Evolutionary conservation across 2,797 vertebrate genomes (phyloP).

Genomic region (Tenualosa thibaudeaui): DNA sequence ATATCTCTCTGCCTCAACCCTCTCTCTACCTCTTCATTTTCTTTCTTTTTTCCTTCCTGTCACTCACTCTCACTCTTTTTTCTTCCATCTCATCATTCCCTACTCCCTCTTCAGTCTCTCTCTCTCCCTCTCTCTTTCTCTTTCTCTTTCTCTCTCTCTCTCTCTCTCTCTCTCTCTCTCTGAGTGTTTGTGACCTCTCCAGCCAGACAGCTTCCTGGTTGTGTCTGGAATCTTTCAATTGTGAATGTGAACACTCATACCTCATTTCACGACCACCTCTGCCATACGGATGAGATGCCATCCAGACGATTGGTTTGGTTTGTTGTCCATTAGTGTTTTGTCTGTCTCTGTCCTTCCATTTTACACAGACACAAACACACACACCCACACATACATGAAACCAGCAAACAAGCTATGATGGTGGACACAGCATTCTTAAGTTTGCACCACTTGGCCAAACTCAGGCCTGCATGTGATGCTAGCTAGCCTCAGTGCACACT

Average conservation of each 20-base stretch:
- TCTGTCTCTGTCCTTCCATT: neutral
- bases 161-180: too few species aligned
- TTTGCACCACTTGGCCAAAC: neutral
- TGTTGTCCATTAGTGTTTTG: neutral
- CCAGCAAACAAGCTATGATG: neutral
- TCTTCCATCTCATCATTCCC: neutral
- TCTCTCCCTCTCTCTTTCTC: neutral
- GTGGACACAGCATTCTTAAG: neutral
- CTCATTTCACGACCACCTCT: neutral
- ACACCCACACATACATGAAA: neutral
- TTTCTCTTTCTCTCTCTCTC: neutral
- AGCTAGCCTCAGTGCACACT: neutral
- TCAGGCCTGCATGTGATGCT: neutral
- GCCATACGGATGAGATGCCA: neutral
- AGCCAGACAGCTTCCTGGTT: constrained; percentile 28
- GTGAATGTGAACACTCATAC: constrained; percentile 26
- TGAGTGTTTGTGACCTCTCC: constrained; percentile 24
- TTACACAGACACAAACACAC: neutral
- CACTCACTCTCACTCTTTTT: neutral
- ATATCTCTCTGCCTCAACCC: neutral
- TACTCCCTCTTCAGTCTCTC: neutral
- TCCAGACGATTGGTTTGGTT: neutral
- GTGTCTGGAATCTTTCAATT: constrained; percentile 35
- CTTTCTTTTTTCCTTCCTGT: neutral
- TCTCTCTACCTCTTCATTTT: neutral